Evolutionary conservation across 2,797 vertebrate genomes (phyloP), one percentile per base, ranked within the genome.

Genomic region (Trichosurus vulpecula): DNA sequence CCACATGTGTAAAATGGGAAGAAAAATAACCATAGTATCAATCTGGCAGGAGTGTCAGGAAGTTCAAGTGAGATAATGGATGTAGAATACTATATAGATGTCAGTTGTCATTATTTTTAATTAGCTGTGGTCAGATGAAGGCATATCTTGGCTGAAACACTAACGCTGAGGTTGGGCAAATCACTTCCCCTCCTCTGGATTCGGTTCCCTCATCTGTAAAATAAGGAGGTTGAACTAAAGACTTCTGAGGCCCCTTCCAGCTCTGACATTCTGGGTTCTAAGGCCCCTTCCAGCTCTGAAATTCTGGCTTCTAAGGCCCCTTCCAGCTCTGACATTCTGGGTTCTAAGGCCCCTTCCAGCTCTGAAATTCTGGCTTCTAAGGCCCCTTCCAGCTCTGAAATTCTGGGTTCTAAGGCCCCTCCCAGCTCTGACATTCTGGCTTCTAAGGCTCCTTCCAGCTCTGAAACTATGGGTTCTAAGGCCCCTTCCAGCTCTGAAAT

Each of bases 271-370:
- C 35, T 16, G 14, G 6, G 14, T n/a, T n/a, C 66, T 41, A 41
- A 9, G 58, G 2, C 0, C 30, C 66, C 19, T 8, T 22, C 66
- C 8, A 19, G 16, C n/a, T 81, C 2, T 81, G 8, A 22, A 1
- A 47, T 47, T 81, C n/a, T 3, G 2, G 0, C 6, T 47, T 47
- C n/a, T 41, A 41, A 41, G n/a, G 4, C 0, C n/a, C 31, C 4
- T 35, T 1, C 61, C 4, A 61, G 58, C 31, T 61, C 3, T 61
- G 30, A 31, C 4, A 61, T 35, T 35, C 14, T 66, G 1, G n/a
- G 35, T n/a, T 16, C 61, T n/a, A 66, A 66, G 14, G 30, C 0
- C 30, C 30, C 35, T 66, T 4, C 58, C 19, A 61, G 11, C 2
- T 57, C 29, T 74, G 6, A n/a, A 19, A 61, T 35, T 61, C 30